A percentile compares a stretch with the other conserved stretches of the same genome.
These are phyloP conservation scores for Neotoma lepida DNA, from an alignment of 2,113 vertebrate species.

Conservation along the genomic window DNA sequence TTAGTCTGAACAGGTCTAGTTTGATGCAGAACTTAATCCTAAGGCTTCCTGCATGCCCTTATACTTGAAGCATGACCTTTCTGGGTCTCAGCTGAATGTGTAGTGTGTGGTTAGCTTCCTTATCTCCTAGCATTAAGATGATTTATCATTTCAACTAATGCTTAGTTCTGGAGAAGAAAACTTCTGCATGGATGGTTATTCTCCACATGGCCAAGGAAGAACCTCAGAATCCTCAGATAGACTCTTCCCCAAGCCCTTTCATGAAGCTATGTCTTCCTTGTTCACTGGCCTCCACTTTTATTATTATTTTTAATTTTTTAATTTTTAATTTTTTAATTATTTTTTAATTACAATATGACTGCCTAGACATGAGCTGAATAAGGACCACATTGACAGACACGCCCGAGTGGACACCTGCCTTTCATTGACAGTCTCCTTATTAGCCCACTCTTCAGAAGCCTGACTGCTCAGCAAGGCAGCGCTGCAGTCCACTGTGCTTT, in stretches of 20 bases:
- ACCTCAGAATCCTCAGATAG: not conserved
- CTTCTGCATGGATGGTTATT: not conserved
- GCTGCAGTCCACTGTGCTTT: not conserved
- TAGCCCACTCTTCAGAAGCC: not conserved
- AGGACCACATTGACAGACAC: not conserved
- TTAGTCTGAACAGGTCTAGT: not conserved
- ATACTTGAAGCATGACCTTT: not conserved
- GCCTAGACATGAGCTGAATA: not conserved
- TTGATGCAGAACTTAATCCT: slow-evolving; percentile 6
- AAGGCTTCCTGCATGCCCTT: not conserved
- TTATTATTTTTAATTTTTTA: not conserved
- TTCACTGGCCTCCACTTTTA: not conserved
- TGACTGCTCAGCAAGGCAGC: not conserved
- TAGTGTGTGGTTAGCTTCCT: not conserved
- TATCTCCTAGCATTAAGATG: not conserved
- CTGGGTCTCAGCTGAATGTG: not conserved
- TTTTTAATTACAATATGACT: not conserved
- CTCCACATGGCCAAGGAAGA: not conserved
- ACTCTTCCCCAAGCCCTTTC: not conserved
- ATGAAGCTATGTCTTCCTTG: not conserved
- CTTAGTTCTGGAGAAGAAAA: not conserved
- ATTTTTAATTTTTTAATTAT: not conserved
- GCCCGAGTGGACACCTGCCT: not conserved
- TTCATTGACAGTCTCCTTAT: not conserved
- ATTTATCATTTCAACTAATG: not conserved